Evolutionary conservation across 1,140 invertebrate genomes (phyloP).

Genomic region (Cydia amplana): DNA sequence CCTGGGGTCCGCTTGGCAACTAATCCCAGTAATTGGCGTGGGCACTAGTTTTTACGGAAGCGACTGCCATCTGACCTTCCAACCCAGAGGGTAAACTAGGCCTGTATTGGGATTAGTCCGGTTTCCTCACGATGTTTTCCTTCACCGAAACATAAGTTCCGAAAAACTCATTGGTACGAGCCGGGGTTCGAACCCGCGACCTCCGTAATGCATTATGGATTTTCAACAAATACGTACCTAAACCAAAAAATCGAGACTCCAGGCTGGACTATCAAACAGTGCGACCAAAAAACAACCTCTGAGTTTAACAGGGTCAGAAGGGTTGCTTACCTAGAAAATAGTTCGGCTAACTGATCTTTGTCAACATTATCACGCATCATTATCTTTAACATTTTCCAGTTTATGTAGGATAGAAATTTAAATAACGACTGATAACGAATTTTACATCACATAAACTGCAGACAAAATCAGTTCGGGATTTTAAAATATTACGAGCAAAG

Average conservation of each 20-base stretch:
- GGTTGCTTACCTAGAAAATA: background rate
- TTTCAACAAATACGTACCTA: background rate
- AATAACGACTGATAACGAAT: background rate
- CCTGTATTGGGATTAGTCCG: too few species aligned
- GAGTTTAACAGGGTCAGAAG: background rate
- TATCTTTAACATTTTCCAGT: conserved; percentile 7
- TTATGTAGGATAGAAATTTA: background rate
- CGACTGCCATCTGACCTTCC: too few species aligned
- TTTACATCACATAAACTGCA: conserved; percentile 4
- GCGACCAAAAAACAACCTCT: background rate
- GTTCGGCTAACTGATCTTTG: background rate
- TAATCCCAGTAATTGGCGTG: too few species aligned
- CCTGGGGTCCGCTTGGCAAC: too few species aligned
- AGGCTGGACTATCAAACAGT: background rate
- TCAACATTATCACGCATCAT: background rate
- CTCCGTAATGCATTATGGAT: too few species aligned
- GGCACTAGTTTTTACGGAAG: too few species aligned
- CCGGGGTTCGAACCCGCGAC: too few species aligned
- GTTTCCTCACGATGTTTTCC: too few species aligned
- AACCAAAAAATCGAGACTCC: background rate
- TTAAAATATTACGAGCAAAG: background rate
- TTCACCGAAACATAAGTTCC: too few species aligned
- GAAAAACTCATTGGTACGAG: too few species aligned
- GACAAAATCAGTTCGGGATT: background rate
- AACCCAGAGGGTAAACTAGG: too few species aligned